These are phyloP conservation scores for Caloenas nicobarica DNA, from an alignment of 2,113 vertebrate species.

Conservation along the genomic window DNA sequence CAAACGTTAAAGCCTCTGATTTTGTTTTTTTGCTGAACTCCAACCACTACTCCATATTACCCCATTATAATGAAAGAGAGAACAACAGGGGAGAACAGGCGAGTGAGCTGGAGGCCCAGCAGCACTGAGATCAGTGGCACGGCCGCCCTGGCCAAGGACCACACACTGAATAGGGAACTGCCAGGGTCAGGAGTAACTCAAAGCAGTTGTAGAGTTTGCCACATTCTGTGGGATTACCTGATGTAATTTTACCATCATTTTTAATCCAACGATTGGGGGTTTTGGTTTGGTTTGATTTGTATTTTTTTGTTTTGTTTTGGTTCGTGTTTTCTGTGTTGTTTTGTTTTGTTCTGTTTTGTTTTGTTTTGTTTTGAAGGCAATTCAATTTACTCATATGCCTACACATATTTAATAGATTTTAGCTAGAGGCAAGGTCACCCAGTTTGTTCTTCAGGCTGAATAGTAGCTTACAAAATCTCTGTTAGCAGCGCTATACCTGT, in stretches of 20 bases:
- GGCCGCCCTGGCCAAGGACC: not conserved
- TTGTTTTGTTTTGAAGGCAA: not conserved
- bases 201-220: not conserved
- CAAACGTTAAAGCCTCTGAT: not conserved
- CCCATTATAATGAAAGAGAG: not conserved
- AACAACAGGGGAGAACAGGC: not conserved
- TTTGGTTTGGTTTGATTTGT: not conserved
- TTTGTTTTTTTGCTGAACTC: not conserved
- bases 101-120: not conserved
- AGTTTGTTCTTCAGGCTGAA: not conserved
- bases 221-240: not conserved
- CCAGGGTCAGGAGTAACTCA: not conserved
- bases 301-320: too few species aligned
- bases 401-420: fast-evolving
- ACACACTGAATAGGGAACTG: not conserved
- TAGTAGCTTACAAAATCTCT: not conserved
- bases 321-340: too few species aligned
- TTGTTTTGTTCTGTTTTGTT: not conserved
- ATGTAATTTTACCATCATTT: not conserved
- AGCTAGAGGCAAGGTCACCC: not conserved
- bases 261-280: not conserved
- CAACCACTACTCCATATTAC: not conserved
- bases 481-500: not conserved
- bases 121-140: not conserved
- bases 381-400: not conserved